Evolutionary conservation across 2,797 vertebrate species (phyloP).

Genomic region (Lepilemur septentrionalis): DNA sequence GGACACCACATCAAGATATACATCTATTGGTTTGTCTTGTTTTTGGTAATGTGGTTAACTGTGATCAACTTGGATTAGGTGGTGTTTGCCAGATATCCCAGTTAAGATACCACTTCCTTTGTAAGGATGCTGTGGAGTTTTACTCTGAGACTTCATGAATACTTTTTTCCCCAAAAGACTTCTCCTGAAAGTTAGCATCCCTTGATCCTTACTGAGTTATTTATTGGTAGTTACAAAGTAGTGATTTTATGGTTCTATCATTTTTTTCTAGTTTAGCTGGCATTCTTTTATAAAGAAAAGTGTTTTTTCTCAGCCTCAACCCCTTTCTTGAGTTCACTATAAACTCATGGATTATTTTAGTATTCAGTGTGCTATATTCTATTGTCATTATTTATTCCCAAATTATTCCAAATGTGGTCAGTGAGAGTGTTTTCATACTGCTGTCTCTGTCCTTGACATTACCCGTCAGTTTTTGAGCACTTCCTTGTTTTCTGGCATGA

Average conservation of each 20-base stretch:
- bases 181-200: background rate
- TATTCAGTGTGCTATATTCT: background rate
- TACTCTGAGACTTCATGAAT: background rate
- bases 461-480: background rate
- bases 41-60: background rate
- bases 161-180: background rate
- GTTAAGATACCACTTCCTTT: background rate
- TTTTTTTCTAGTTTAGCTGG: background rate
- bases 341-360: background rate
- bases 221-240: background rate
- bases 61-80: background rate
- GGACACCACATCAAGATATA: background rate
- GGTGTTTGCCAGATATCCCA: background rate
- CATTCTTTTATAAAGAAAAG: conserved; percentile 12
- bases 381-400: background rate
- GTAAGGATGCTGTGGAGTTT: background rate
- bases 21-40: background rate
- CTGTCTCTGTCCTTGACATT: background rate
- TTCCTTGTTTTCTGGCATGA: background rate
- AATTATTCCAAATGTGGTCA: background rate
- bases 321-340: background rate
- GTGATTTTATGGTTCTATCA: background rate
- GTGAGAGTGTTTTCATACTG: background rate
- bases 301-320: background rate
- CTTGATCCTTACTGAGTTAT: background rate